phyloP scores from a whole-genome alignment of 2,113 vertebrate genomes.

The Gorsachius goisagi region DNA sequence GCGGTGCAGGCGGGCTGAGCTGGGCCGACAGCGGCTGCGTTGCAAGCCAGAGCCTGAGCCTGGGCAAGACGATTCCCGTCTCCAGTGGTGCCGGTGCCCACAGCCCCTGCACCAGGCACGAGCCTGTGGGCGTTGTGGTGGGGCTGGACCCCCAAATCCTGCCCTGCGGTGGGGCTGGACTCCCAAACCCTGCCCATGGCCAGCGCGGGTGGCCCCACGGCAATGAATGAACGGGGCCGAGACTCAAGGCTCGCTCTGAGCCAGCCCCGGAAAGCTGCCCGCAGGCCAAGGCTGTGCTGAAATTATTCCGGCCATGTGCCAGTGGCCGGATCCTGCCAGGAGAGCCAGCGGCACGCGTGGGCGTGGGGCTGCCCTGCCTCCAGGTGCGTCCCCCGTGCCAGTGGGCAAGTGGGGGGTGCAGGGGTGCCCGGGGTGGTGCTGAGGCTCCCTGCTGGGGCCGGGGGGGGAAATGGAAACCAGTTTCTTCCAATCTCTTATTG shows the following conservation, averaged over 20 bases:
- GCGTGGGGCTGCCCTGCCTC: constrained; percentile 12
- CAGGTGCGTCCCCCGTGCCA: not conserved
- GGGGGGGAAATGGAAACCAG: constrained; percentile 29
- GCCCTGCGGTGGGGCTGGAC: not conserved
- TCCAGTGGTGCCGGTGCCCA: not conserved
- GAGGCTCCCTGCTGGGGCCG: not conserved
- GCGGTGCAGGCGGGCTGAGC: not conserved
- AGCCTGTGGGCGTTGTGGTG: not conserved
- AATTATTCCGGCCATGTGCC: constrained; percentile 55
- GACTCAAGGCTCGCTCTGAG: not conserved
- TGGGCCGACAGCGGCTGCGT: not conserved
- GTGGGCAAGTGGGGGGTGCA: not conserved
- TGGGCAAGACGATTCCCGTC: constrained; percentile 34
- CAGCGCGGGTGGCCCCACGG: not conserved
- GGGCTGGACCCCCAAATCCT: not conserved
- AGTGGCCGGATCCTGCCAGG: constrained; percentile 43
- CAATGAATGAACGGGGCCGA: constrained; percentile 34
- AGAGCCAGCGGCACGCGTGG: constrained; percentile 24
- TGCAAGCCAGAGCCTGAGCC: constrained; percentile 41
- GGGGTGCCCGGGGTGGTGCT: not conserved
- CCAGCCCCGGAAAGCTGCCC: constrained; percentile 41
- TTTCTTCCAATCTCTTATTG: constrained; percentile 40
- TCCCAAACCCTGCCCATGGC: not conserved
- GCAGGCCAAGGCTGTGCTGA: constrained; percentile 41
- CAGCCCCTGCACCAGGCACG: not conserved